Percentiles rank a stretch among this genome's conserved stretches.
These are phyloP conservation scores for Diglossa cyanea DNA, from an alignment of 2,797 vertebrate genomes.

Conservation along the genomic window DNA sequence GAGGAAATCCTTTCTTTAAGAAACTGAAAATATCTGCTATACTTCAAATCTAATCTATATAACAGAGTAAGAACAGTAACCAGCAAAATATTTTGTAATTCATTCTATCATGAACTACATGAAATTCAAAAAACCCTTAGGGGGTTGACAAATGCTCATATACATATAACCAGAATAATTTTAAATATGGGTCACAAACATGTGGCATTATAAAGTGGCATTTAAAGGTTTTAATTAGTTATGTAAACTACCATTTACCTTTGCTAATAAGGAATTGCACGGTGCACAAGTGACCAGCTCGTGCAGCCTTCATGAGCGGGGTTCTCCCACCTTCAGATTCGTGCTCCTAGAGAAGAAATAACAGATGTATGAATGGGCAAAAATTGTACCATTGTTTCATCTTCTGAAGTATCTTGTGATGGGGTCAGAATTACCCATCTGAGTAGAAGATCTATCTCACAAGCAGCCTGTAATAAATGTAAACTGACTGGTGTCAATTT, in stretches of 20 bases:
- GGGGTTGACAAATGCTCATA: not conserved
- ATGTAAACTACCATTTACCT: conserved; percentile 77
- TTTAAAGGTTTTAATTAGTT: not conserved
- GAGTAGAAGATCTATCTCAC: not conserved
- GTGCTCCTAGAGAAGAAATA: conserved; percentile 84
- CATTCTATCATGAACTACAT: not conserved
- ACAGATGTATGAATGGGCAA: not conserved
- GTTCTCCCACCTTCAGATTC: conserved; percentile 98
- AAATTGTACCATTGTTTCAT: not conserved
- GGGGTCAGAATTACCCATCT: not conserved
- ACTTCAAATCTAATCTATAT: not conserved
- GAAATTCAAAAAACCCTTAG: not conserved
- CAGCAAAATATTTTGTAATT: not conserved
- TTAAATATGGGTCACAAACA: not conserved
- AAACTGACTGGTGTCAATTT: not conserved
- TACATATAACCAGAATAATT: not conserved
- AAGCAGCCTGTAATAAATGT: not conserved
- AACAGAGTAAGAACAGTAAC: not conserved
- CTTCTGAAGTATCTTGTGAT: not conserved
- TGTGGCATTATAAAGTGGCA: not conserved
- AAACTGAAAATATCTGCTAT: not conserved
- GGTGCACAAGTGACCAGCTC: conserved; percentile 97
- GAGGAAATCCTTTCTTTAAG: not conserved
- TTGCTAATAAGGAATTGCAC: conserved; percentile 99
- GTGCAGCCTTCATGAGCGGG: conserved; percentile 97